Evolutionary conservation across 2,888 invertebrate species (phyloP).

Genomic region (Heterodera filipjevi): DNA sequence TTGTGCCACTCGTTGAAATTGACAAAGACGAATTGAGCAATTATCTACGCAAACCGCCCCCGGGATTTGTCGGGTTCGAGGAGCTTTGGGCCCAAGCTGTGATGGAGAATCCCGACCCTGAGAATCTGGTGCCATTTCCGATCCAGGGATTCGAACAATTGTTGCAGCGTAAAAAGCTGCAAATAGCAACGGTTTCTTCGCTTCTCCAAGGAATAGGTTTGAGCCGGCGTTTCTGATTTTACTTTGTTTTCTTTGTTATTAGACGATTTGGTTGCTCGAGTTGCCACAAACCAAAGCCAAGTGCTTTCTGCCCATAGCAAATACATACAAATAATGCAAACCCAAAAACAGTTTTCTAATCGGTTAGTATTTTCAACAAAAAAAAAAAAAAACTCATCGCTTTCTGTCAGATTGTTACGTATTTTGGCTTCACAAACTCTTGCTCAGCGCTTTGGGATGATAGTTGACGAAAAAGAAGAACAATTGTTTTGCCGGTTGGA

Average conservation of each 20-base stretch:
- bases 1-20: constrained; percentile 78
- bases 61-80: constrained; percentile 53
- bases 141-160: constrained; percentile 33
- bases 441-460: constrained; percentile 36
- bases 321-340: constrained; percentile 31
- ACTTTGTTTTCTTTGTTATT: neutral
- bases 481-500: constrained; percentile 33
- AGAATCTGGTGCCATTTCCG: constrained; percentile 71
- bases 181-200: constrained; percentile 23
- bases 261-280: constrained; percentile 15
- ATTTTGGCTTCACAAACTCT: constrained; percentile 37
- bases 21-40: constrained; percentile 74
- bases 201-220: constrained; percentile 28
- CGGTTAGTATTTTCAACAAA: neutral
- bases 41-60: constrained; percentile 86
- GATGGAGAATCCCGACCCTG: constrained; percentile 88
- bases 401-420: constrained; percentile 28
- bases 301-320: constrained; percentile 26
- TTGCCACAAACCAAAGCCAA: constrained; percentile 7
- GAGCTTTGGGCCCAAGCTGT: constrained; percentile 79
- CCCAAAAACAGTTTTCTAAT: constrained; percentile 33
- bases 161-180: constrained; percentile 34
- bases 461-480: constrained; percentile 36
- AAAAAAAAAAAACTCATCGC: neutral
- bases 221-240: neutral